Conservation (phyloP, 2,888 invertebrate species). For the Brachynemurus nebulosus region DNA sequence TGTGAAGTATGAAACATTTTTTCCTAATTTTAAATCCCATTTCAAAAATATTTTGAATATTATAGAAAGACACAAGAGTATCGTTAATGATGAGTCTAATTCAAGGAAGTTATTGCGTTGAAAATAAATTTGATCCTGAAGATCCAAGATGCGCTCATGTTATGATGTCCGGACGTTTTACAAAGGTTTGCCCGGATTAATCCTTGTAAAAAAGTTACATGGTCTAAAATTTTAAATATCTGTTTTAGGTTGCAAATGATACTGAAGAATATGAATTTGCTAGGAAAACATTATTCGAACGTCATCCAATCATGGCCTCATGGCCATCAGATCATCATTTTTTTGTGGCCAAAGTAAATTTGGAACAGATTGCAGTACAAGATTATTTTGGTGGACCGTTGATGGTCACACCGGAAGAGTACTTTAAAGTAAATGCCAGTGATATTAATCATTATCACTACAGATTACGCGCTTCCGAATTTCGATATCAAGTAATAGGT, state of each 20-base stretch:
- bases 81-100: slow-evolving; percentile 56
- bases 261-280: slow-evolving; percentile 44
- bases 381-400: slow-evolving; percentile 74
- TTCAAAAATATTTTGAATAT: slow-evolving; percentile 12
- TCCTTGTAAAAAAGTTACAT: background rate
- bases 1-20: slow-evolving; percentile 36
- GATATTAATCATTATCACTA: background rate
- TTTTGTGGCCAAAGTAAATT: slow-evolving; percentile 63
- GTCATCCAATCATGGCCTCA: slow-evolving; percentile 54
- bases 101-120: slow-evolving; percentile 50
- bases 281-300: slow-evolving; percentile 46
- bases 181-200: slow-evolving; percentile 35
- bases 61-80: slow-evolving; percentile 46
- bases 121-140: slow-evolving; percentile 50
- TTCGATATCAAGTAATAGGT: background rate
- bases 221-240: slow-evolving; percentile 10
- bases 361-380: slow-evolving; percentile 56
- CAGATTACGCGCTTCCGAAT: too few relatives aligned
- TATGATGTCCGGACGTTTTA: slow-evolving; percentile 51
- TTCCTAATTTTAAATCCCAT: background rate
- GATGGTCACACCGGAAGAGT: slow-evolving; percentile 47
- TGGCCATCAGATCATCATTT: slow-evolving; percentile 64
- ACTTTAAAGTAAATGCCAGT: slow-evolving; percentile 36
- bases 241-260: slow-evolving; percentile 37
- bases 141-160: slow-evolving; percentile 65